A percentile compares a stretch with the other conserved stretches of the same genome.
These are phyloP conservation scores for Melitaea cinxia DNA, from an alignment of 1,140 invertebrate genomes.

Conservation along the genomic window DNA sequence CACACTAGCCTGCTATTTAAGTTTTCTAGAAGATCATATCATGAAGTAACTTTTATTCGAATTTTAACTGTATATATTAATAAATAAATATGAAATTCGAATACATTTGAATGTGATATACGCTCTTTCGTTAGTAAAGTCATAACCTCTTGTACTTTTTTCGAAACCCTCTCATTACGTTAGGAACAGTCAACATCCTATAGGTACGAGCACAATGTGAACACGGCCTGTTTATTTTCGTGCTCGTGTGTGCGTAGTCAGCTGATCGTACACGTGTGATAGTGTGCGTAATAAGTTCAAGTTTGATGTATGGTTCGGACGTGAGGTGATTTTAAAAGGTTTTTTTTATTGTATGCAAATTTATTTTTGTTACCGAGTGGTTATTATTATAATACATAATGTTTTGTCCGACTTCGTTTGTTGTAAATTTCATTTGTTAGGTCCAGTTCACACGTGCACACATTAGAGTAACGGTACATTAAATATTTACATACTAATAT, in stretches of 20 bases:
- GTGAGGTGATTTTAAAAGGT: slow-evolving; percentile 16
- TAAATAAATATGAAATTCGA: slow-evolving; percentile 16
- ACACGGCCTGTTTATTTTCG: slow-evolving; percentile 46
- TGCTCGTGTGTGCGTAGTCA: slow-evolving; percentile 65
- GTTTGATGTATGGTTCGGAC: slow-evolving; percentile 22
- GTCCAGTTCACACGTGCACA: too few species aligned
- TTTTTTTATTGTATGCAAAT: slow-evolving; percentile 16
- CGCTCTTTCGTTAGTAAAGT: slow-evolving; percentile 10
- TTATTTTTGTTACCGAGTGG: slow-evolving; percentile 12
- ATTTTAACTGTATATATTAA: background rate
- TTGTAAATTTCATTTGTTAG: background rate
- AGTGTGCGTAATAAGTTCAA: slow-evolving; percentile 34
- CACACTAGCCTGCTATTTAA: slow-evolving; percentile 43
- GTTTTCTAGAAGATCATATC: slow-evolving; percentile 12
- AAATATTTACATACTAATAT: too few species aligned
- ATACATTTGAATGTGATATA: slow-evolving; percentile 7
- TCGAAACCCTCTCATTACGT: slow-evolving; percentile 68
- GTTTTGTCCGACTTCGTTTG: background rate
- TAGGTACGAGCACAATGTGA: slow-evolving; percentile 44
- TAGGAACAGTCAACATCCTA: slow-evolving; percentile 57
- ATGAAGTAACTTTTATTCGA: background rate
- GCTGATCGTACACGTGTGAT: slow-evolving; percentile 47
- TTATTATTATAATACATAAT: background rate
- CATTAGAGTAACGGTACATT: too few species aligned
- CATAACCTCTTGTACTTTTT: slow-evolving; percentile 63